These are phyloP conservation scores for Columba janthina DNA, from an alignment of 2,113 vertebrate genomes.

Conservation along the genomic window DNA sequence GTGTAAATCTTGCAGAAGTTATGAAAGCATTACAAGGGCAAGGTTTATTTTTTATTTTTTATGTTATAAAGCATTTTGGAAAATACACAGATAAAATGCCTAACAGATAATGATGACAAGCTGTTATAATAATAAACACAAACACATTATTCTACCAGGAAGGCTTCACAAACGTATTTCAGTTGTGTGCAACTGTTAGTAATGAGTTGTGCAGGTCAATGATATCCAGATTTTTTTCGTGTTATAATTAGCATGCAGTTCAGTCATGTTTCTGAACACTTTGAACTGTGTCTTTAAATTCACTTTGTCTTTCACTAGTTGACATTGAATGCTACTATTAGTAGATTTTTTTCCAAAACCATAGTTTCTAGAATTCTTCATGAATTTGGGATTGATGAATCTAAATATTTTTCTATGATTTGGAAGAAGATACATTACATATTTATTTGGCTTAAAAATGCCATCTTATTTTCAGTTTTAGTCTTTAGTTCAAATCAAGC, in stretches of 20 bases:
- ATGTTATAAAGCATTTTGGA: background rate
- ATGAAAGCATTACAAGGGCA: background rate
- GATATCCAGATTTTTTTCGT: background rate
- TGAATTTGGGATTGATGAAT: background rate
- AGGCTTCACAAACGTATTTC: background rate
- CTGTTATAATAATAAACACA: background rate
- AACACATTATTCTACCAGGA: background rate
- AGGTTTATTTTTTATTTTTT: background rate
- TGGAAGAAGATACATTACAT: background rate
- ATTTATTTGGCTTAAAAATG: background rate
- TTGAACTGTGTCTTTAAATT: background rate
- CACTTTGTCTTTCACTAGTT: background rate
- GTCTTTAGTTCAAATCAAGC: background rate
- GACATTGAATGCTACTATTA: background rate
- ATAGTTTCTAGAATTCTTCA: background rate
- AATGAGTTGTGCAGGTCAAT: background rate
- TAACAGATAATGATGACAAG: background rate
- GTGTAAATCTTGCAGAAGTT: background rate
- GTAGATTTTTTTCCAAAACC: background rate
- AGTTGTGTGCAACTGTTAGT: background rate
- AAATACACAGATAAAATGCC: background rate
- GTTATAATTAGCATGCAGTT: background rate
- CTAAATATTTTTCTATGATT: background rate
- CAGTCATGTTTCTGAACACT: background rate
- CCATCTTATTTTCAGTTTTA: background rate